Evolutionary conservation across 2,888 invertebrate genomes (phyloP).

Genomic region (Athrips mouffetella): DNA sequence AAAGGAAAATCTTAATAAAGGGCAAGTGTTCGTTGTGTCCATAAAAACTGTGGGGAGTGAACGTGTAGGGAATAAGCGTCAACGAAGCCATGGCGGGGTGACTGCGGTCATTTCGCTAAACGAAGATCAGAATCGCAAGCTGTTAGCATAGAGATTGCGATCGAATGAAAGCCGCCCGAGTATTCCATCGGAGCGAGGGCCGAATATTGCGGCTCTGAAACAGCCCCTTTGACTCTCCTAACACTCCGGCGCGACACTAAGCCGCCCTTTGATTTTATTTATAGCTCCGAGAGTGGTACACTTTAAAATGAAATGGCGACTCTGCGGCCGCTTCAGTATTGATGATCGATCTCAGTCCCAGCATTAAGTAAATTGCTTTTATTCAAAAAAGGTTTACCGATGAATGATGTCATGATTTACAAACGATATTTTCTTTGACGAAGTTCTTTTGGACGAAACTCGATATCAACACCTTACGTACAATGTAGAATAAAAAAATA

Average conservation of each 20-base stretch:
- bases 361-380: neutral
- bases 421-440: too few relatives aligned
- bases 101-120: conserved; percentile 78
- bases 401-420: too few relatives aligned
- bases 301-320: conserved; percentile 47
- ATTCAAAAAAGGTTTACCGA: too few relatives aligned
- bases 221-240: conserved; percentile 64
- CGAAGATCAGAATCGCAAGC: conserved; percentile 78
- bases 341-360: conserved; percentile 9
- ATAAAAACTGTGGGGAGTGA: conserved; percentile 72
- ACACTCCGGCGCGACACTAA: conserved; percentile 58
- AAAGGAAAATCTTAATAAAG: conserved; percentile 59
- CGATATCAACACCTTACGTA: conserved; percentile 1
- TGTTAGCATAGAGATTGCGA: conserved; percentile 79
- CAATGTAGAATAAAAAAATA: conserved; percentile 19
- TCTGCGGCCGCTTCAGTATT: conserved; percentile 18
- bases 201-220: conserved; percentile 70
- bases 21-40: conserved; percentile 58
- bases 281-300: conserved; percentile 41
- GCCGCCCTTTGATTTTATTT: conserved; percentile 63
- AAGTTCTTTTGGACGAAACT: neutral
- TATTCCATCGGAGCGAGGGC: conserved; percentile 73
- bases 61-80: conserved; percentile 76
- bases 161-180: conserved; percentile 73
- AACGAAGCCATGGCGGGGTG: conserved; percentile 67